phyloP scores from a whole-genome alignment of 1,140 invertebrate species.

The Trigoniulus corallinus region DNA sequence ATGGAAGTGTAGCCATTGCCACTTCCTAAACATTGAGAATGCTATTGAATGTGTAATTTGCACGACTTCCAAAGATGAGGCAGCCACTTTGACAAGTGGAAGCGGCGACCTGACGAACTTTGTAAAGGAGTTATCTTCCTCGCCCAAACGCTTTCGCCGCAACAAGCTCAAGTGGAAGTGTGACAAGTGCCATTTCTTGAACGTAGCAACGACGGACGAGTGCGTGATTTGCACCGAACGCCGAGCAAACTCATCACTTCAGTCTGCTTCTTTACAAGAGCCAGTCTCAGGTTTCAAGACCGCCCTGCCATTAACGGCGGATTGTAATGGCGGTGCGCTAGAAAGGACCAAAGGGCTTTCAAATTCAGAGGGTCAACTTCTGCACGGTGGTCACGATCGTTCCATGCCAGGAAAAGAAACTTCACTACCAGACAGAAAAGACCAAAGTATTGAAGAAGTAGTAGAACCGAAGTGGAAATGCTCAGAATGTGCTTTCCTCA shows the following conservation, averaged over 20 bases:
- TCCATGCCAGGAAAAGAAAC: too few species aligned
- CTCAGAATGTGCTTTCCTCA: slow-evolving; percentile 19
- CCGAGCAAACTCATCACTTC: neutral
- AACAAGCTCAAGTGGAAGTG: slow-evolving; percentile 11
- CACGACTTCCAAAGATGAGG: neutral
- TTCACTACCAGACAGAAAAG: too few species aligned
- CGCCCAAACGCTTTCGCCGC: neutral
- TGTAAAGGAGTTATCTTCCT: neutral
- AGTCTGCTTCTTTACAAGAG: too few species aligned
- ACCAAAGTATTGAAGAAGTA: too few species aligned
- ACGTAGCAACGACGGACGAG: slow-evolving; percentile 15
- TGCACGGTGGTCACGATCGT: neutral
- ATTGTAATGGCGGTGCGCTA: neutral
- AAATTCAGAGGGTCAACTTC: neutral
- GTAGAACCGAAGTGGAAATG: slow-evolving; percentile 18
- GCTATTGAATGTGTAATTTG: slow-evolving; percentile 18
- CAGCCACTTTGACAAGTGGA: neutral
- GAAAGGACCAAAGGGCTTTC: slow-evolving; percentile 9
- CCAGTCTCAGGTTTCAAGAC: too few species aligned
- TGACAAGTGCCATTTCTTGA: slow-evolving; percentile 11
- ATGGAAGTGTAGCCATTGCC: slow-evolving; percentile 16
- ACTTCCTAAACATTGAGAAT: slow-evolving; percentile 15
- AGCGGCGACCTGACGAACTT: neutral
- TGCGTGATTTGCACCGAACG: slow-evolving; percentile 14
- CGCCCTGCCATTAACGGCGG: neutral